phyloP scores from a whole-genome alignment of 2,888 invertebrate genomes.

The Brachypalpus laphriformis region DNA sequence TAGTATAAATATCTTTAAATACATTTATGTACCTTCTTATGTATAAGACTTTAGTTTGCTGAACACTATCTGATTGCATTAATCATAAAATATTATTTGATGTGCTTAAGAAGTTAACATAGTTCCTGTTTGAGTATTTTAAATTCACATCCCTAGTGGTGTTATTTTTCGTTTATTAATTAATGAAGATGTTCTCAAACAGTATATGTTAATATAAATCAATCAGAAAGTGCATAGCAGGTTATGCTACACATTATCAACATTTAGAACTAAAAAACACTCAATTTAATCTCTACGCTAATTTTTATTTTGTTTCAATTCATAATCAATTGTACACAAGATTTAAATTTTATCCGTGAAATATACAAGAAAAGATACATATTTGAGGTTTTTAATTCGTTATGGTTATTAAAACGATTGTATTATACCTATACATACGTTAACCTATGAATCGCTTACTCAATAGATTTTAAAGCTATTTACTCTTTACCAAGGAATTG shows the following conservation, averaged over 20 bases:
- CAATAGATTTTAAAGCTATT: conserved; percentile 4
- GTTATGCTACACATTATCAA: conserved; percentile 37
- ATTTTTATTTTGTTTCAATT: conserved; percentile 22
- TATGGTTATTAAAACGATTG: conserved; percentile 18
- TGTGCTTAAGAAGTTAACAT: background rate
- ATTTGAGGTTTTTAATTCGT: conserved; percentile 41
- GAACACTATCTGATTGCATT: conserved; percentile 54
- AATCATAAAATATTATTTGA: background rate
- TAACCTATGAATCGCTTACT: conserved; percentile 28
- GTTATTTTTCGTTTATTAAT: background rate
- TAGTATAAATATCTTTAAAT: conserved; percentile 17
- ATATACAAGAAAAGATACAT: conserved; percentile 46
- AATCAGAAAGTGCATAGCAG: conserved; percentile 56
- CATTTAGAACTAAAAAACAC: conserved; percentile 40
- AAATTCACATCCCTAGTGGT: background rate
- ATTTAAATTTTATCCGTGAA: background rate
- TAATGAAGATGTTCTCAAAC: background rate
- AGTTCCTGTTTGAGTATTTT: background rate
- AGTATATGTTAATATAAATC: background rate
- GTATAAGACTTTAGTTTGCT: conserved; percentile 28
- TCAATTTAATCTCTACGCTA: conserved; percentile 23
- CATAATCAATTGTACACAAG: conserved; percentile 6
- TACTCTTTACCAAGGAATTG: background rate
- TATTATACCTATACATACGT: conserved; percentile 25
- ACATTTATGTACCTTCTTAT: background rate